Evolutionary conservation across 2,888 invertebrate genomes (phyloP), one percentile per base, ranked within the genome.

Genomic region (Drosophila atroscutellata): DNA sequence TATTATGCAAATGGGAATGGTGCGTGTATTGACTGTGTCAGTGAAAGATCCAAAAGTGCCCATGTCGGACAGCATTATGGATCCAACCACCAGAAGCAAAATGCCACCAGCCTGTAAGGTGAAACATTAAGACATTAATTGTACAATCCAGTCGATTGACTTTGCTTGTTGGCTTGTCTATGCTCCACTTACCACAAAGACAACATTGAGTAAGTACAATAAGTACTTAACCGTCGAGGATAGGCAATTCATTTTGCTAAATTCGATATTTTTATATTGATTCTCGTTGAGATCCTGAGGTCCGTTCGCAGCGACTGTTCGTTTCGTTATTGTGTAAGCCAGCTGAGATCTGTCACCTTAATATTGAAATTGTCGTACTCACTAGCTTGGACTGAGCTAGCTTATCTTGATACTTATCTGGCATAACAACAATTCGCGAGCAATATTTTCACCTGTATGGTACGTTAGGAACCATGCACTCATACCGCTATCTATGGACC

Each of bases 41-140:
- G 94, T 86, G 60, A 94, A 92, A 54, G 93, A 89, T 60, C 93
- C 93, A 75, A 95, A 91, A 55, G 93, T 93, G 51, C 94, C 93
- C 93, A 95, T 94, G 91, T 95, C 94, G 47, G 95, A 91, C 77
- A 95, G 94, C 89, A 95, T 94, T n/a, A 96, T 92, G 4, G 96
- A 94, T 42, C 96, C 97, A 37, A 96, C 93, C 32, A 95, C 94
- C 55, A 97, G 94, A 64, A 96, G 93, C 20, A 95, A 95, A 73
- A 97, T 93, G 47, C 96, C 96, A 77, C 95, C 95, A 90, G 96
- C 92, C 97, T 97, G 94, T 55, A 94, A 93, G 24, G 30, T 28
- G 11, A 6, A 8, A 32, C 15, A 24, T 50, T 15, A 8, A 5
- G 3, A 11, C 28, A 30, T 13, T 36, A 30, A 13, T 24, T 60